These are phyloP conservation scores for Zaprionus inermis DNA, from an alignment of 1,140 invertebrate genomes.

Conservation along the genomic window DNA sequence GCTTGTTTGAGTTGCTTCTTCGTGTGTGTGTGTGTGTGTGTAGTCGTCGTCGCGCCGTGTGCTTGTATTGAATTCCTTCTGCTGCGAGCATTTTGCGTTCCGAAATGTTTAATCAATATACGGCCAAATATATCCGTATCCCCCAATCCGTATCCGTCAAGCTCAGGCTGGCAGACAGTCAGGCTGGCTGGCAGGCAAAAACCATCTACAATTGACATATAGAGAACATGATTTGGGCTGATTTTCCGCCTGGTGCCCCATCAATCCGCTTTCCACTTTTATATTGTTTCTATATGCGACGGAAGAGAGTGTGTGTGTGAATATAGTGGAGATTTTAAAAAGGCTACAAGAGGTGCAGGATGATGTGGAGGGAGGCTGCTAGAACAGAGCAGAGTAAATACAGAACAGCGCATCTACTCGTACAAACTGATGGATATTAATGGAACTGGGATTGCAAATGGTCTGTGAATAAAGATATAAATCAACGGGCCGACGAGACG, in stretches of 20 bases:
- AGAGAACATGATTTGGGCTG: constrained; percentile 47
- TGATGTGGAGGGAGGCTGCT: no score
- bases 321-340: background rate
- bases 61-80: constrained; percentile 21
- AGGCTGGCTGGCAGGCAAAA: constrained; percentile 17
- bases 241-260: background rate
- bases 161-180: constrained; percentile 12
- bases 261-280: background rate
- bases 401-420: background rate
- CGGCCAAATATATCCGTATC: constrained; percentile 56
- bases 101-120: constrained; percentile 81
- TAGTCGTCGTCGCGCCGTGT: background rate
- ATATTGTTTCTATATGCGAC: background rate
- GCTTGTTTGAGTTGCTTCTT: constrained; percentile 21
- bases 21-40: background rate
- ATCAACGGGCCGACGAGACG: background rate
- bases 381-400: background rate
- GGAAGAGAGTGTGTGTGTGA: no score
- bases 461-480: constrained; percentile 11
- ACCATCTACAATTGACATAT: constrained; percentile 43
- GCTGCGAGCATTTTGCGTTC: constrained; percentile 60
- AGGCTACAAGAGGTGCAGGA: background rate
- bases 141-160: constrained; percentile 34
- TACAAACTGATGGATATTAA: constrained; percentile 10
- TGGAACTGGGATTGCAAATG: constrained; percentile 10